Conservation (phyloP, 2,888 invertebrate genomes). For the Hesperia comma region DNA sequence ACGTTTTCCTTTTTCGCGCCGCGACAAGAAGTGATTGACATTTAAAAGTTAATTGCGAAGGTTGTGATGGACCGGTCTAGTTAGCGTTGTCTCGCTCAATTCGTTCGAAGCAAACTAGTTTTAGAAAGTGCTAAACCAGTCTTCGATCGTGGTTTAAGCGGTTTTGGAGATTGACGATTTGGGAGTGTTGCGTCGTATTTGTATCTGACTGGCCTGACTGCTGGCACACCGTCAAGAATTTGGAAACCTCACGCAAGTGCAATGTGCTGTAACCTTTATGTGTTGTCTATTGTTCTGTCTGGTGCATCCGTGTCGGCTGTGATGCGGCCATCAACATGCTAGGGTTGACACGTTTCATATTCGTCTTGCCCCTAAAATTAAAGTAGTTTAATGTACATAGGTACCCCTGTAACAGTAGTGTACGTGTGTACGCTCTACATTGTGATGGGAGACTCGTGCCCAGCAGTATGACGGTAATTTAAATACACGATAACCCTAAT, state of each 20-base stretch:
- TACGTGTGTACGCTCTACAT: too few species aligned
- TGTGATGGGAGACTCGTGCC: too few species aligned
- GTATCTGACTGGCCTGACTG: slow-evolving; percentile 5
- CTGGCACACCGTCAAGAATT: slow-evolving; percentile 45
- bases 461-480: too few species aligned
- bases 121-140: slow-evolving; percentile 47
- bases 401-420: too few species aligned
- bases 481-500: too few species aligned
- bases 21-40: slow-evolving; percentile 41
- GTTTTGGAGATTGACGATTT: slow-evolving; percentile 25
- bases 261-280: slow-evolving; percentile 48
- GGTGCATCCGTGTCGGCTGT: slow-evolving; percentile 42
- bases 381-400: too few species aligned
- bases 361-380: too few species aligned
- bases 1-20: slow-evolving; percentile 34
- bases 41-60: slow-evolving; percentile 45
- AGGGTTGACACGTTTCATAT: neutral
- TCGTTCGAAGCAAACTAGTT: slow-evolving; percentile 41
- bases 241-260: slow-evolving; percentile 44
- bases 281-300: slow-evolving; percentile 51
- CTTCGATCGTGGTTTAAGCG: slow-evolving; percentile 26
- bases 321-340: slow-evolving; percentile 25
- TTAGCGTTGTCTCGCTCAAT: slow-evolving; percentile 10
- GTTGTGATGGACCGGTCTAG: slow-evolving; percentile 36
- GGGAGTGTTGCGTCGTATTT: slow-evolving; percentile 22